Base-by-base conservation (phyloP, 1,140 invertebrate genomes). In the Trissolcus basalis region DNA sequence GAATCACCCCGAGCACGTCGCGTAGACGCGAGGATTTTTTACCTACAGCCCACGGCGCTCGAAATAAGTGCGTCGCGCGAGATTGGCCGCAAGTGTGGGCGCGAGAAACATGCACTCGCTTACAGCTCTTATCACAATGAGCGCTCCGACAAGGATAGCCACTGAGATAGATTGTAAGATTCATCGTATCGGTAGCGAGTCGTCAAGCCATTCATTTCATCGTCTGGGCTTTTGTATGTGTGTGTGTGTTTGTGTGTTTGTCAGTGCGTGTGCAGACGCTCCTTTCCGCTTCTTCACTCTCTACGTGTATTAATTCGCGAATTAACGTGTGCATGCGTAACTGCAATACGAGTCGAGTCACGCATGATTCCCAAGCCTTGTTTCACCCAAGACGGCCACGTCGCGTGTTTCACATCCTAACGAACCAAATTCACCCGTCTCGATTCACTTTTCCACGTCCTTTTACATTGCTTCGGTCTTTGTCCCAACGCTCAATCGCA, bases 61-160 rank as follows among this genome's bases (percentile, higher is more conserved):
- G 13, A 70, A 70, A 70, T 70, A 70, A 70, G 67, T 70, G 51
- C 67, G 67, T 61, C 58, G n/a, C n/a, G n/a, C n/a, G 48, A 45
- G 19, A 43, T n/a, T n/a, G n/a, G n/a, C n/a, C n/a, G n/a, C n/a
- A 60, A 63, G 68, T 71, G 68, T 71, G 59, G 68, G 68, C 68
- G 68, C 68, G 19, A 49, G 3, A 36, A 15, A 69, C 65, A 69
- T 69, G 65, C 55, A 33, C 67, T 39, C 45, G 4, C 27, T 44
- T 50, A 47, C 51, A 35, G 54, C 35, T 50, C 59, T 63, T 70
- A 70, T 70, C 67, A 70, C 67, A 70, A 70, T 70, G 67, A 49
- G 14, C 54, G 19, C 19, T 27, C 19, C 67, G 56, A 70, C 67
- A 70, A 70, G 67, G 67, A 59, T 60, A 69, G 55, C 65, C 43